Percentiles rank a stretch among this genome's conserved stretches.
Conservation (phyloP, 2,113 vertebrate genomes). For the Machaerirhynchus nigripectus region DNA sequence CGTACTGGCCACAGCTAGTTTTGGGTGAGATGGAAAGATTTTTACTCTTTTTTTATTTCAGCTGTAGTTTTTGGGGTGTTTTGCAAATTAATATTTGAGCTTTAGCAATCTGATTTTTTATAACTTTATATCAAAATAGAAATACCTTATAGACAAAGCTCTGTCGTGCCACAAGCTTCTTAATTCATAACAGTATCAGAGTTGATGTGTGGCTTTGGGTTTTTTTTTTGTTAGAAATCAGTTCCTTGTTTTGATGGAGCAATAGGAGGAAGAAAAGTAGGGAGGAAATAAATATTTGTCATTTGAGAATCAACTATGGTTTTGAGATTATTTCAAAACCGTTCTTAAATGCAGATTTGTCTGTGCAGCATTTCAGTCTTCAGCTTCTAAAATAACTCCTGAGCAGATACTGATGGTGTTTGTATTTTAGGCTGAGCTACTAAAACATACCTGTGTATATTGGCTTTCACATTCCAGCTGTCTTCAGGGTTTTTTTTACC, state of each 20-base stretch:
- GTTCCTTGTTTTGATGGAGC: background rate
- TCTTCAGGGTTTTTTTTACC: background rate
- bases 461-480: background rate
- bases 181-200: background rate
- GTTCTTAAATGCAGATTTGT: background rate
- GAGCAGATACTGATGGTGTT: background rate
- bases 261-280: background rate
- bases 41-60: background rate
- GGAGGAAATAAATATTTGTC: background rate
- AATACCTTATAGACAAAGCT: background rate
- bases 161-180: background rate
- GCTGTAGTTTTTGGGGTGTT: background rate
- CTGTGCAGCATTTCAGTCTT: background rate
- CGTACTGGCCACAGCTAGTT: constrained; percentile 91
- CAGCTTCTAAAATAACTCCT: background rate
- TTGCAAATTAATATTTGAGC: background rate
- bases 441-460: background rate
- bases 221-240: background rate
- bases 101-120: background rate
- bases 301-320: background rate
- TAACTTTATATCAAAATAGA: background rate
- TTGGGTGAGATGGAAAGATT: constrained; percentile 77
- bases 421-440: background rate
- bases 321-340: background rate
- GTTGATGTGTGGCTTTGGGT: background rate